Evolutionary conservation across 2,797 vertebrate genomes (phyloP).

Genomic region (Pitangus sulphuratus): DNA sequence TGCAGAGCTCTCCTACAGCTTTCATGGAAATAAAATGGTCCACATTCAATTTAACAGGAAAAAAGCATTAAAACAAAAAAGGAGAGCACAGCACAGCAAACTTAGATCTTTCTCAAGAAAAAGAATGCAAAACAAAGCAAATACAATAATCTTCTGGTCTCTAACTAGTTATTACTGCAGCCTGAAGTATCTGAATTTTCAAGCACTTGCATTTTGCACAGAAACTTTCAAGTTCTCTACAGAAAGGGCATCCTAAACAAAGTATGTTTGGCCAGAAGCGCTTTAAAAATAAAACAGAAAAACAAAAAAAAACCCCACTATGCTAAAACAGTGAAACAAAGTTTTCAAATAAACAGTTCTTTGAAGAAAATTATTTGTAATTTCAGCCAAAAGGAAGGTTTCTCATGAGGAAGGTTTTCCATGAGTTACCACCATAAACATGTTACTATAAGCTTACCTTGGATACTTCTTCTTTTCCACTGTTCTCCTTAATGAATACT

Average conservation of each 20-base stretch:
- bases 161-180: background rate
- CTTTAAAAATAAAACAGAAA: background rate
- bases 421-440: background rate
- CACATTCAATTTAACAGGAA: background rate
- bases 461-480: constrained; percentile 84
- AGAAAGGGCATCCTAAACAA: background rate
- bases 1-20: background rate
- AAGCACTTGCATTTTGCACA: background rate
- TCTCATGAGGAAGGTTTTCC: background rate
- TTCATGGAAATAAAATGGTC: background rate
- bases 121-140: background rate
- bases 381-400: background rate
- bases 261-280: background rate
- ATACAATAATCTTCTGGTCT: background rate
- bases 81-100: background rate
- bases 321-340: background rate
- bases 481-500: constrained; percentile 92
- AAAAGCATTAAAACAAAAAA: background rate
- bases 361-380: background rate
- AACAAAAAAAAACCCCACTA: background rate
- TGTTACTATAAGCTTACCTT: constrained; percentile 71
- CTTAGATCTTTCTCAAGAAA: background rate
- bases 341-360: background rate
- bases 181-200: background rate
- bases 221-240: background rate